Evolutionary conservation across 2,113 vertebrate genomes (phyloP).

Genomic region (Corydoras sp.): DNA sequence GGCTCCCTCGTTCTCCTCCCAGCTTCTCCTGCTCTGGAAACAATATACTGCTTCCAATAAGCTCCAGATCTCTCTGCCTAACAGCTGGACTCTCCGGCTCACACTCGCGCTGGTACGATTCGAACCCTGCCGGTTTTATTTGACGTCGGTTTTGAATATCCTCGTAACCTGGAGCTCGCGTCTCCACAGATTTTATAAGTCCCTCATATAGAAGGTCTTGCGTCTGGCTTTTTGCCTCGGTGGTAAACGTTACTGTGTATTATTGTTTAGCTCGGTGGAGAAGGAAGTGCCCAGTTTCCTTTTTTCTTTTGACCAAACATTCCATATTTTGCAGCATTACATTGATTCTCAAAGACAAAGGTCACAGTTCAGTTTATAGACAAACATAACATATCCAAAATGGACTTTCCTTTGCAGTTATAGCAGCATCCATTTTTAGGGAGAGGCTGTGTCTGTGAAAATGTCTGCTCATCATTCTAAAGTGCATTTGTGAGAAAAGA

Average conservation of each 20-base stretch:
- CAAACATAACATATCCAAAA: too few species aligned
- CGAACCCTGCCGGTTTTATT: background rate
- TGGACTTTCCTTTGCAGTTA: too few species aligned
- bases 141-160: background rate
- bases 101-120: too few species aligned
- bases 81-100: slow-evolving; percentile 1
- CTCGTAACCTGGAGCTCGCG: background rate
- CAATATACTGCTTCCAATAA: slow-evolving; percentile 16
- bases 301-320: slow-evolving; percentile 6
- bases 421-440: too few species aligned
- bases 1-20: slow-evolving; percentile 13
- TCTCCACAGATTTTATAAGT: slow-evolving; percentile 15
- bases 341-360: too few species aligned
- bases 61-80: background rate
- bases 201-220: background rate
- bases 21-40: slow-evolving; percentile 8
- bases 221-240: background rate
- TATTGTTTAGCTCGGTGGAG: background rate
- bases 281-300: slow-evolving; percentile 3
- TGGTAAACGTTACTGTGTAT: slow-evolving; percentile 6
- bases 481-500: too few species aligned
- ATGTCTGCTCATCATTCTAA: too few species aligned
- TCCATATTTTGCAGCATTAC: background rate
- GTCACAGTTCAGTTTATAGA: too few species aligned
- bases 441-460: too few species aligned